These are phyloP conservation scores for Botia almorhae DNA, from an alignment of 2,797 vertebrate genomes.

Conservation along the genomic window DNA sequence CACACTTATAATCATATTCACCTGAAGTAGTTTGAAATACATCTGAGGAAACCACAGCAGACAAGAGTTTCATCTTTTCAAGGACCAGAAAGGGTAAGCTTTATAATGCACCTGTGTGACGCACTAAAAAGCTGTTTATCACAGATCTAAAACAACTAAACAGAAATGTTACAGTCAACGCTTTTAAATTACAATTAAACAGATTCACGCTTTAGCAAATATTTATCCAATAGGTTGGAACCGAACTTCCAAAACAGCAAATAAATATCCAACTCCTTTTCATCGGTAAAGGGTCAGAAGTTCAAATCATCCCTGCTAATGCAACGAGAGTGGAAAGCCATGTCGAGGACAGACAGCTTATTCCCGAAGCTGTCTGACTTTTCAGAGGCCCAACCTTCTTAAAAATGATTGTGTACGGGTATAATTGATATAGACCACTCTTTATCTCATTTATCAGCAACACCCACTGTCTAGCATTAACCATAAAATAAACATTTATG, in stretches of 20 bases:
- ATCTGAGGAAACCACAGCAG: constrained; percentile 62
- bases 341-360: constrained; percentile 50
- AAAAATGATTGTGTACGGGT: background rate
- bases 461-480: background rate
- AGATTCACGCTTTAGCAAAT: no score
- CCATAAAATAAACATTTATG: background rate
- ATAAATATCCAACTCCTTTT: constrained; percentile 61
- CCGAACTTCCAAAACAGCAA: background rate
- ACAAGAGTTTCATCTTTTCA: constrained; percentile 53
- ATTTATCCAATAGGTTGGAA: no score
- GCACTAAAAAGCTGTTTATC: constrained; percentile 5
- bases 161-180: no score
- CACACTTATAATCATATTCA: constrained; percentile 55
- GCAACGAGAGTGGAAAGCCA: constrained; percentile 67
- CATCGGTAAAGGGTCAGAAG: constrained; percentile 85
- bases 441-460: no score
- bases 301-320: constrained; percentile 78
- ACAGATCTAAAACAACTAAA: background rate
- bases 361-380: constrained; percentile 54
- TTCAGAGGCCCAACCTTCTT: constrained; percentile 20
- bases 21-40: constrained; percentile 53
- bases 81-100: constrained; percentile 38
- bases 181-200: no score
- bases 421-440: no score
- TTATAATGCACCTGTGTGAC: constrained; percentile 54